Base-by-base conservation (phyloP, 2,797 vertebrate species). In the Aotus griseimembra region DNA sequence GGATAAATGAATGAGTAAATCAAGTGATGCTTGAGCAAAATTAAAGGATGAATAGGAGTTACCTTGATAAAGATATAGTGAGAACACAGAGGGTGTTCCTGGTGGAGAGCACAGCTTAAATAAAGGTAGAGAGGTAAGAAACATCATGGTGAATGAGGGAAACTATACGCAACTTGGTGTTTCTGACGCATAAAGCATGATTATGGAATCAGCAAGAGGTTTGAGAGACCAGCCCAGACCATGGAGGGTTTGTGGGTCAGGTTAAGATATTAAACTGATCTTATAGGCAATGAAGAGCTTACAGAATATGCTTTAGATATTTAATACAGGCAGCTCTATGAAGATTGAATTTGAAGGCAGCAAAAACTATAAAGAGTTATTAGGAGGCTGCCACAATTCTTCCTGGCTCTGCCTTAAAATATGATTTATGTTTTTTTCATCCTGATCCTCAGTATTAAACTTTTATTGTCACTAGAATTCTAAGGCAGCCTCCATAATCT, bases 381-480 rank as follows among this genome's bases (percentile, higher is more conserved):
- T 90, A 55, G 41, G 28, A 75, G 86, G 33, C 1, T 46, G 17
- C 79, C 46, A 39, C n/a, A 28, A 57, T 79, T 52, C 30, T 96
- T 91, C 61, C 36, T 89, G 46, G 52, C 5, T 82, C n/a, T 88
- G 46, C 33, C 77, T 92, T 87, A 52, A 28, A 81, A 72, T 48
- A 30, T 1, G 33, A 41, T 24, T 28, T 8, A 44, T 11, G 7
- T 14, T 41, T 93, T 92, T 89, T 86, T 94, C n/a, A 86, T 48
- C 10, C 28, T 44, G 61, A 55, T 2, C 12, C 15, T 72, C 28
- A 36, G 86, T 88, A 48, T 55, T 79, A 72, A 44, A 73, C 67
- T 92, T 91, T 93, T 70, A 44, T 26, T 30, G n/a, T 46, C 30
- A 39, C 61, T 79, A 94, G 85, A 94, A 92, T 94, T 90, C 84